A percentile compares a stretch with the other conserved stretches of the same genome.
Conservation (phyloP, 2,888 invertebrate genomes). For the Aquatica leii region DNA sequence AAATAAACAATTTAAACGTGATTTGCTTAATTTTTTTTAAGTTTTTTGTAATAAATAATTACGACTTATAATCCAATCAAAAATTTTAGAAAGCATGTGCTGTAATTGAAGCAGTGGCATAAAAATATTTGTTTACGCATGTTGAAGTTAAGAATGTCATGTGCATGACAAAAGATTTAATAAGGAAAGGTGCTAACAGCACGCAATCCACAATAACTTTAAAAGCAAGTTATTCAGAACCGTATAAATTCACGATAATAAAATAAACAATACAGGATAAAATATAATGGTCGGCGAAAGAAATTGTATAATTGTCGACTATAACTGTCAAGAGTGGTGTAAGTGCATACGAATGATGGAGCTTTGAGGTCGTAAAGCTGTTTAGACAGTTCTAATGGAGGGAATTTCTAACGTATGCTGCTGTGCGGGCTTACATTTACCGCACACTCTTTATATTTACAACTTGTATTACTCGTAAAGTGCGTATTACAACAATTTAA, state of each 20-base stretch:
- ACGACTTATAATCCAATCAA: no score
- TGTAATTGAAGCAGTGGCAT: no score
- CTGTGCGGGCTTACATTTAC: constrained; percentile 44
- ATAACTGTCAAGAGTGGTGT: constrained; percentile 46
- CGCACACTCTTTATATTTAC: constrained; percentile 33
- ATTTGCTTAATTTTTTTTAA: no score
- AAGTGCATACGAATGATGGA: constrained; percentile 44
- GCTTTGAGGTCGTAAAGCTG: constrained; percentile 42
- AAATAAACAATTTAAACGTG: no score
- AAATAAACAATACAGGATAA: constrained; percentile 44
- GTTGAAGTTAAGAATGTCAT: no score
- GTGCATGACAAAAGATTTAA: no score
- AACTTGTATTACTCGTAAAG: constrained; percentile 41
- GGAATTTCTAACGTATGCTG: constrained; percentile 42
- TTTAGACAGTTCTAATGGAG: constrained; percentile 42
- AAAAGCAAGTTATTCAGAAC: constrained; percentile 11
- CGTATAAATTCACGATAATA: constrained; percentile 22
- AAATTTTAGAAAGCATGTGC: no score
- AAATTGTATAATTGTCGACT: constrained; percentile 47
- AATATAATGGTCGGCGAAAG: constrained; percentile 41
- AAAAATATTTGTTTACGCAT: no score
- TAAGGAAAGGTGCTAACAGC: constrained; percentile 4
- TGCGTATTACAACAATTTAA: constrained; percentile 24
- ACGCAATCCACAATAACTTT: constrained; percentile 13
- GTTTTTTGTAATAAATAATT: no score